Conservation (phyloP, 2,113 vertebrate genomes). For the Tricholaema leucomelas region DNA sequence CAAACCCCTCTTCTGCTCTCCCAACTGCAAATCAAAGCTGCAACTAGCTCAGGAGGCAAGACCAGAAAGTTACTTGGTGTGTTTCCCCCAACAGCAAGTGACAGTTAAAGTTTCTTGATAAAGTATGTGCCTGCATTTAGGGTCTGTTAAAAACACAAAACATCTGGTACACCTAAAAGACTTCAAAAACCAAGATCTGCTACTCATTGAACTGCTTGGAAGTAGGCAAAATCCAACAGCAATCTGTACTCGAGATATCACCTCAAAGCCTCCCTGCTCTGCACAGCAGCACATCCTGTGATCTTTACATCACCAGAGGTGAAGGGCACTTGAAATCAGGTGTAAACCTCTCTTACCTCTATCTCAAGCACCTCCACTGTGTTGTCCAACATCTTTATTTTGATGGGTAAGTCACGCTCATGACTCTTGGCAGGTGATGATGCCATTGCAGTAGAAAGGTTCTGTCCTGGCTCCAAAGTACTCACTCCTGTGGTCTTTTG, state of each 20-base stretch:
- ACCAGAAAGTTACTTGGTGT: background rate
- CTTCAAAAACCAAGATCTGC: background rate
- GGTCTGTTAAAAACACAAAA: background rate
- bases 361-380: slow-evolving; percentile 83
- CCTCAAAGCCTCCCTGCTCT: background rate
- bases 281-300: background rate
- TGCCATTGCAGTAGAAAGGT: slow-evolving; percentile 64
- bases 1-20: background rate
- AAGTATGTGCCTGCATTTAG: background rate
- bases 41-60: background rate
- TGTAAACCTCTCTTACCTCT: slow-evolving; percentile 79
- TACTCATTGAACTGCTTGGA: background rate
- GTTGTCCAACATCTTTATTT: slow-evolving; percentile 88
- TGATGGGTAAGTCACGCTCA: slow-evolving; percentile 74
- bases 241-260: background rate
- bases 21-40: background rate
- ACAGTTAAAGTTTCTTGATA: background rate
- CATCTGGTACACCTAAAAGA: background rate
- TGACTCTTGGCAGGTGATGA: slow-evolving; percentile 16
- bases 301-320: background rate
- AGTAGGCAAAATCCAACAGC: background rate
- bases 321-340: background rate
- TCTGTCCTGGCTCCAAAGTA: slow-evolving; percentile 89
- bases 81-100: background rate
- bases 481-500: slow-evolving; percentile 84